Evolutionary conservation across 2,797 vertebrate genomes (phyloP).

Genomic region (Halcyon leucocephala): DNA sequence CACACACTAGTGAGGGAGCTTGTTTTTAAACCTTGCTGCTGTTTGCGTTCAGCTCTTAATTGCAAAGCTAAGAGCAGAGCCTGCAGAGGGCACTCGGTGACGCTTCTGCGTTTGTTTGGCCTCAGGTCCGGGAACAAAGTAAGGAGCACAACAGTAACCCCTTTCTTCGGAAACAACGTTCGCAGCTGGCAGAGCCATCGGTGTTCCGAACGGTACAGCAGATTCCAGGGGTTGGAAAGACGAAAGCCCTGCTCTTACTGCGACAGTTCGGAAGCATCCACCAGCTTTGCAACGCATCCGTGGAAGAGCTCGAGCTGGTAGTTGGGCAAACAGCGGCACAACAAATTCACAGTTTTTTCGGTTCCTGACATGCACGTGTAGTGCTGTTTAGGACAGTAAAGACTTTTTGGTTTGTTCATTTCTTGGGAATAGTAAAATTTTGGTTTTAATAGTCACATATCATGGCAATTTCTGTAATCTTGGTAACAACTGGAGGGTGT

Average conservation of each 20-base stretch:
- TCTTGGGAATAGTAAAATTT: neutral
- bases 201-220: slow-evolving; percentile 82
- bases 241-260: slow-evolving; percentile 87
- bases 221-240: slow-evolving; percentile 88
- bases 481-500: neutral
- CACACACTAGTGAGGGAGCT: neutral
- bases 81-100: slow-evolving; percentile 15
- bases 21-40: neutral
- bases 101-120: neutral
- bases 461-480: neutral
- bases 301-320: slow-evolving; percentile 78
- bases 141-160: slow-evolving; percentile 82
- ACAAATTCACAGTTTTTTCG: slow-evolving; percentile 79
- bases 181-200: slow-evolving; percentile 72
- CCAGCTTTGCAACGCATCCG: slow-evolving; percentile 80
- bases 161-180: slow-evolving; percentile 74
- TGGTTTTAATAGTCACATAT: neutral
- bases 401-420: neutral
- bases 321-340: slow-evolving; percentile 83
- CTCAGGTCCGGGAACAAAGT: slow-evolving; percentile 85
- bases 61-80: neutral
- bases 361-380: neutral
- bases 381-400: neutral
- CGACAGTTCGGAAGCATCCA: slow-evolving; percentile 86
- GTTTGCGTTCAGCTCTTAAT: accelerated